Base-by-base conservation (phyloP, 2,888 invertebrate species). In the Drosophila neonasuta region DNA sequence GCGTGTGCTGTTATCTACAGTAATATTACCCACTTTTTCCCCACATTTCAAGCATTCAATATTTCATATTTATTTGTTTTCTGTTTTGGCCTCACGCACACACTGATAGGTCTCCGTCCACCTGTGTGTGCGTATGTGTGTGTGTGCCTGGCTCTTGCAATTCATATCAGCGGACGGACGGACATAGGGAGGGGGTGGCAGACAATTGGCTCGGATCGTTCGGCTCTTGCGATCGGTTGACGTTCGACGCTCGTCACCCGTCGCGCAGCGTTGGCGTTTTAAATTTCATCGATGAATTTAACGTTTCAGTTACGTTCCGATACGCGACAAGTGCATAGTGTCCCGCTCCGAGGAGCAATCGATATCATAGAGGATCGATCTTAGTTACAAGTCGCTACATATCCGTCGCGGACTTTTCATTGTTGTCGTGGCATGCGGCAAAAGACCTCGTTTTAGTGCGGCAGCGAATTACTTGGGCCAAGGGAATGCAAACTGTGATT, bases 381-480 rank as follows among this genome's bases (percentile, higher is more conserved):
- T 36, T 29, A 13, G n/a, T 36, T 30, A n/a, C n/a, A 13, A 44
- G 17, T 20, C 20, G 13, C 8, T 36, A 8, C 5, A 51, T 32
- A 36, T 8, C 10, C n/a, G 29, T 48, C 60, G 45, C 39, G 39
- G 13, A 41, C 39, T 41, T 7, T 8, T 1, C 13, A 13, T 15
- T 13, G 39, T 41, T 41, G 39, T 41, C 39, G 55, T 42, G 49
- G 32, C 49, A 34, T 15, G 1, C 17, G 34, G 17, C 34, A 17
- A 7, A 1, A 13, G 13, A 55, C 17, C 48, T 17, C 44, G 15
- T 41, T 45, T 50, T 44, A 56, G 48, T 71, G 77, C 79, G 88
- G 88, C 88, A 85, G 90, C 89, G 86, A 90, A 90, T 90, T 89
- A 86, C 90, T 91, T 90, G 88, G 90, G 90, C 90, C 90, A 90